Evolutionary conservation across 2,113 vertebrate species (phyloP).

Genomic region (Ictidomys tridecemlineatus): DNA sequence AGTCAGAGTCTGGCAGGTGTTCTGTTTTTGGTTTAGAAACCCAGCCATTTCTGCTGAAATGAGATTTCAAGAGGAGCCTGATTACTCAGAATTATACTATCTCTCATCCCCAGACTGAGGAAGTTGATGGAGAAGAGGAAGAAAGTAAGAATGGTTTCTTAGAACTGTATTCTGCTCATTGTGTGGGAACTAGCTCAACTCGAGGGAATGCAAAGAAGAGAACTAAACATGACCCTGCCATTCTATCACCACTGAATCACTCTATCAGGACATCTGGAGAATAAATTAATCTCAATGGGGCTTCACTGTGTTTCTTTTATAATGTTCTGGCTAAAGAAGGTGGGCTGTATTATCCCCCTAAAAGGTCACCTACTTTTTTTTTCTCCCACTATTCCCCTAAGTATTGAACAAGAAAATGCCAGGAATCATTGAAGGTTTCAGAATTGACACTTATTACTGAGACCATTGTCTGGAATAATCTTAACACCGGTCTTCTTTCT

Average conservation of each 20-base stretch:
- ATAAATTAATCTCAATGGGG: constrained; percentile 58
- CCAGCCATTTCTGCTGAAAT: constrained; percentile 69
- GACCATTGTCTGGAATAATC: neutral
- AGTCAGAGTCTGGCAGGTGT: constrained; percentile 44
- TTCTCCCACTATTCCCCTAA: neutral
- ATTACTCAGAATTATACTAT: constrained; percentile 75
- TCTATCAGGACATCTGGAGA: constrained; percentile 55
- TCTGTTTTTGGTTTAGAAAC: constrained; percentile 54
- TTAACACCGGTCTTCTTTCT: neutral
- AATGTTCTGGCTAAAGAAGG: constrained; percentile 86
- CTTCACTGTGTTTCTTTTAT: constrained; percentile 61
- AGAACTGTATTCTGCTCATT: constrained; percentile 70
- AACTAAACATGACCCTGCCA: neutral
- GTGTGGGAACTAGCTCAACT: constrained; percentile 56
- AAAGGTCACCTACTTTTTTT: constrained; percentile 31
- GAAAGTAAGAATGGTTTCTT: constrained; percentile 72
- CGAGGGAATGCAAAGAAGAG: neutral
- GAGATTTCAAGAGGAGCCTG: constrained; percentile 75
- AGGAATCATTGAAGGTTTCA: constrained; percentile 2
- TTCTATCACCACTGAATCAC: constrained; percentile 48
- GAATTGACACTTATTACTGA: constrained; percentile 20
- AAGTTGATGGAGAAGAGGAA: constrained; percentile 73
- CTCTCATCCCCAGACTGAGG: constrained; percentile 75
- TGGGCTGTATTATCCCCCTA: constrained; percentile 20
- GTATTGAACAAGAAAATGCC: constrained; percentile 35